Evolutionary conservation across 2,113 vertebrate genomes (phyloP), one percentile per base, ranked within the genome.

Genomic region (Etia nguti): DNA sequence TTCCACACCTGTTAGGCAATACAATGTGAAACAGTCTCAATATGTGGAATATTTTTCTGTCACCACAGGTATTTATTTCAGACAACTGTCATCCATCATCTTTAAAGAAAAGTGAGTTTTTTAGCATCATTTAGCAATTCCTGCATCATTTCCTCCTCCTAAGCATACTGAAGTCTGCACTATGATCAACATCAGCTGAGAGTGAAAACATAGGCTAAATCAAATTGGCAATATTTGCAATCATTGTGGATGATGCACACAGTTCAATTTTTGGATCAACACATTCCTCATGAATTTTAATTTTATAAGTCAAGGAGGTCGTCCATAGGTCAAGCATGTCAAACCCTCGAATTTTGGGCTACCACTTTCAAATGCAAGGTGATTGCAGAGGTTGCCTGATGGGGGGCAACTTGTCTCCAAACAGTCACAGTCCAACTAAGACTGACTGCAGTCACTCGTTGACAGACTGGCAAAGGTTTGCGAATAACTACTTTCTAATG

Each of bases 201-300:
- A 92, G 84, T 83, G 84, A 92, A 90, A 88, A 89, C 62, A 88
- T 54, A 68, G 84, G 86, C 31, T 79, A 36, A 81, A 81, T 79
- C 68, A 59, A 62, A 79, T 87, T 89, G 86, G 87, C 87, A 91
- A 88, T 89, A 85, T 68, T 79, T 89, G 20, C 85, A 92, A 93
- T 91, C 92, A 91, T 90, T 29, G 79, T 60, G 85, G 86, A 90
- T 88, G 56, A 87, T 88, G 81, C 81, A 86, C 80, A 31, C 73
- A 50, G 70, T 29, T 87, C 82, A 90, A 88, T 93, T 93, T 93
- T 89, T 79, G 88, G 82, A n/a, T n/a, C n/a, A n/a, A n/a, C n/a
- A 41, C 20, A 68, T 68, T 68, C 20, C 36, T 5, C 3, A 3
- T n/a, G 18, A 65, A 38, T 68, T 68, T 68, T 22, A 68, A 68